These are phyloP conservation scores for Macaria notata DNA, from an alignment of 2,888 invertebrate genomes.

Conservation along the genomic window DNA sequence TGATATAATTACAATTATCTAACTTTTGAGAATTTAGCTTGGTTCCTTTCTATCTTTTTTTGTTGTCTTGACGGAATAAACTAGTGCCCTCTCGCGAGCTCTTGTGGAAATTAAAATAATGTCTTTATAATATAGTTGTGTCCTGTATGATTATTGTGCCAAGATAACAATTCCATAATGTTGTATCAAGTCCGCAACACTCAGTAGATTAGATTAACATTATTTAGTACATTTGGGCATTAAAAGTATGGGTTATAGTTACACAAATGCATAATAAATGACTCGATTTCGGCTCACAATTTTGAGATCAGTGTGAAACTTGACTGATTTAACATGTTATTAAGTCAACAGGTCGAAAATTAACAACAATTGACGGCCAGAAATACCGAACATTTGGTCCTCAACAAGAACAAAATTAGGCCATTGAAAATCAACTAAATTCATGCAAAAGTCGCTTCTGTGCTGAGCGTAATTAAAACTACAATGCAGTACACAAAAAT, in stretches of 20 bases:
- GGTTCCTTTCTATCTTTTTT: too few species aligned
- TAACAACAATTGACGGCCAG: constrained; percentile 37
- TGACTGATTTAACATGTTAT: constrained; percentile 43
- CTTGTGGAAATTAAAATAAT: too few species aligned
- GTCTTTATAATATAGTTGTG: too few species aligned
- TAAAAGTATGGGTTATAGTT: constrained; percentile 44
- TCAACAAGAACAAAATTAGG: constrained; percentile 33
- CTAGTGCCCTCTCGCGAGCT: too few species aligned
- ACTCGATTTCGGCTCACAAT: constrained; percentile 67
- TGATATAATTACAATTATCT: too few species aligned
- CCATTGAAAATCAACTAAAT: constrained; percentile 32
- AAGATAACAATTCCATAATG: too few species aligned
- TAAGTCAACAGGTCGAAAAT: constrained; percentile 32
- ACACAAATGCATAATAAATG: constrained; percentile 64
- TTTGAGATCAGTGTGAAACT: constrained; percentile 74
- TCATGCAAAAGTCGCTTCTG: constrained; percentile 43
- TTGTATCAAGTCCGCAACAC: constrained; percentile 8
- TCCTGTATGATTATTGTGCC: too few species aligned
- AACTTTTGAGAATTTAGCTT: too few species aligned
- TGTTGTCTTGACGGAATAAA: too few species aligned
- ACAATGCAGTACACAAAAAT: constrained; percentile 46
- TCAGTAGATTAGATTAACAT: constrained; percentile 20
- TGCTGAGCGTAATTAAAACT: constrained; percentile 22
- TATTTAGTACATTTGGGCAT: constrained; percentile 40
- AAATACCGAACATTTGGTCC: constrained; percentile 61